Evolutionary conservation across 23 tunicate genomes (phyloP).

Genomic region (Trididemnum miniatum): DNA sequence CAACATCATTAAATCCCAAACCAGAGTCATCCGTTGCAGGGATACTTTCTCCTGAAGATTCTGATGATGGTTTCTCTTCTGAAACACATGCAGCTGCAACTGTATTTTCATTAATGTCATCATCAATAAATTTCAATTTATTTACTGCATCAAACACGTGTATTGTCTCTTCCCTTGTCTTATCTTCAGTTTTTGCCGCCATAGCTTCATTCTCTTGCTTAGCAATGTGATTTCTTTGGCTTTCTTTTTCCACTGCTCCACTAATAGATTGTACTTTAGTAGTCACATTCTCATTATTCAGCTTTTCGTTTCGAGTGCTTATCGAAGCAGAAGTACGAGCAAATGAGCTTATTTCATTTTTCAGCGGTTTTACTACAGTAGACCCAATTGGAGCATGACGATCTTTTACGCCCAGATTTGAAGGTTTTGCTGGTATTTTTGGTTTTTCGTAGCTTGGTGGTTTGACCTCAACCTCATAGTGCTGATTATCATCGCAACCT

Average conservation of each 20-base stretch:
- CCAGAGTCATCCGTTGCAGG: slow-evolving; percentile 89
- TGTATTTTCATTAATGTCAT: not conserved
- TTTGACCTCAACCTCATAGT: not conserved
- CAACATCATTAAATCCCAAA: slow-evolving; percentile 74
- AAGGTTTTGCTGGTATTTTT: slow-evolving; percentile 9
- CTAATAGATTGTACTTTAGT: not conserved
- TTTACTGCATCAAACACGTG: not conserved
- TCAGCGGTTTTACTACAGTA: not conserved
- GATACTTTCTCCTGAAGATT: slow-evolving; percentile 48
- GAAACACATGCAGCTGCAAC: slow-evolving; percentile 25
- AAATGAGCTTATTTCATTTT: not conserved
- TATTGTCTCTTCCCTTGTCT: not conserved
- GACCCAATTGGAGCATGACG: not conserved
- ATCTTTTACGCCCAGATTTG: not conserved
- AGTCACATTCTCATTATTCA: not conserved
- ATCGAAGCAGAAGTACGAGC: not conserved
- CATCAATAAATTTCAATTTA: not conserved
- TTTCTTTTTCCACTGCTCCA: not conserved
- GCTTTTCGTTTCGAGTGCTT: not conserved
- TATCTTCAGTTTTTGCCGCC: not conserved
- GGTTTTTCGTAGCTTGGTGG: not conserved
- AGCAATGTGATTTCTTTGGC: not conserved
- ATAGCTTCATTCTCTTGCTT: not conserved
- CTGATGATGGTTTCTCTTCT: slow-evolving; percentile 58
- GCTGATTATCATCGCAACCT: not conserved